A percentile compares a stretch with the other conserved stretches of the same genome.
phyloP scores from a whole-genome alignment of 2,113 vertebrate genomes.

The Paradisaea rubra region DNA sequence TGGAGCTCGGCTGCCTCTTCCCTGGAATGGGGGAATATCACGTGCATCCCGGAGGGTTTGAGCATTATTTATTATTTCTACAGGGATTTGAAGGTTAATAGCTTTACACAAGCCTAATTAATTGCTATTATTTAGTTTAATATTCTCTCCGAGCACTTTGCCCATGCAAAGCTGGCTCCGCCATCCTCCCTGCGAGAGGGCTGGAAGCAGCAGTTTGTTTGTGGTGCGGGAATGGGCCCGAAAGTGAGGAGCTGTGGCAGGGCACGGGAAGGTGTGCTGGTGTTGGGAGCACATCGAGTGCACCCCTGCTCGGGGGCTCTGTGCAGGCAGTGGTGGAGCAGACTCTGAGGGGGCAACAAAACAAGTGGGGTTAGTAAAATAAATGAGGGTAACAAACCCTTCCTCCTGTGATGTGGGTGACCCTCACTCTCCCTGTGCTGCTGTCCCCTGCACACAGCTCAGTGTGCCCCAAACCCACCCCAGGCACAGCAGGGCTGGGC shows the following conservation, averaged over 20 bases:
- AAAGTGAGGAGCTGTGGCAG: rapidly evolving
- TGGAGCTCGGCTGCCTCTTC: not conserved
- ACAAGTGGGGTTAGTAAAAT: not conserved
- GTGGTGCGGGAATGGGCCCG: rapidly evolving
- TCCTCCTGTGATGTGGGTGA: not conserved
- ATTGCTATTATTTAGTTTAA: slow-evolving; percentile 59
- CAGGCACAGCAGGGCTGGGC: not conserved
- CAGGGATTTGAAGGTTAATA: slow-evolving; percentile 53
- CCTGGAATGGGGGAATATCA: not conserved
- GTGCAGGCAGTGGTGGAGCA: not conserved
- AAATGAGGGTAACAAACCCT: not conserved
- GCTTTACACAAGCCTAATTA: slow-evolving; percentile 58
- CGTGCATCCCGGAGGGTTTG: not conserved
- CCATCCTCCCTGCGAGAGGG: not conserved
- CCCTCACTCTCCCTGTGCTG: not conserved
- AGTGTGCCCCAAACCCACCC: rapidly evolving
- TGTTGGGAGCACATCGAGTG: rapidly evolving
- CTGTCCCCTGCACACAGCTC: not conserved
- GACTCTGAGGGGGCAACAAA: not conserved
- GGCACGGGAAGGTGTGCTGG: rapidly evolving
- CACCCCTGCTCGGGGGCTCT: rapidly evolving
- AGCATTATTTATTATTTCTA: slow-evolving; percentile 1
- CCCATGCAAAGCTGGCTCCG: not conserved
- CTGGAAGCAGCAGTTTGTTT: not conserved
- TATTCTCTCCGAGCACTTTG: not conserved